Evolutionary conservation across 92 coral and sea anemone genomes (phyloP).

Genomic region (Umimayanthus chanpuru): DNA sequence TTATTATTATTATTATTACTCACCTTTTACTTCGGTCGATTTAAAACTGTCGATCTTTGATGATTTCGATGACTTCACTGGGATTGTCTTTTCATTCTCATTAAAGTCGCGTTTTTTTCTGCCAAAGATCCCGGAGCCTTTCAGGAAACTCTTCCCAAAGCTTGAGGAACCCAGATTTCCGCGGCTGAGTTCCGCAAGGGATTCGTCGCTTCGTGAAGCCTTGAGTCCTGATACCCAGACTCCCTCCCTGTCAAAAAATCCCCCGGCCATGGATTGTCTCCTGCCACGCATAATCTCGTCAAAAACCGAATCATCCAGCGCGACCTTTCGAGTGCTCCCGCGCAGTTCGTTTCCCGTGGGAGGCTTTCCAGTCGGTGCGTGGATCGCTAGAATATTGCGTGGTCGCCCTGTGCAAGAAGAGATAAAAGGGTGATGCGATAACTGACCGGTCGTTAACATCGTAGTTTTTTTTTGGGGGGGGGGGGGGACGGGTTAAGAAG

Average conservation of each 20-base stretch:
- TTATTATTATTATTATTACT: neutral
- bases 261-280: constrained; percentile 88
- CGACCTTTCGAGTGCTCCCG: constrained; percentile 50
- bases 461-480: too few relatives aligned
- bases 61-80: constrained; percentile 33
- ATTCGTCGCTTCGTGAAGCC: constrained; percentile 77
- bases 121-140: constrained; percentile 83
- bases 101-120: constrained; percentile 80
- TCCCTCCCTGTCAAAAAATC: constrained; percentile 88
- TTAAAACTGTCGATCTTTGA: constrained; percentile 6
- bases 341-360: constrained; percentile 56
- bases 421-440: neutral
- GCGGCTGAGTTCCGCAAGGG: constrained; percentile 61
- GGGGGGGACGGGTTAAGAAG: too few relatives aligned
- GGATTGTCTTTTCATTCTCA: constrained; percentile 51
- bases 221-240: constrained; percentile 88
- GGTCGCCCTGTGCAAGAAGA: constrained; percentile 11
- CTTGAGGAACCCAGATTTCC: constrained; percentile 61
- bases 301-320: constrained; percentile 79
- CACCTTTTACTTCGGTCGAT: constrained; percentile 37
- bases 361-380: neutral
- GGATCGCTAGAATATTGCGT: neutral
- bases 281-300: constrained; percentile 92
- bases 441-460: too few relatives aligned
- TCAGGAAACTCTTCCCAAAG: constrained; percentile 77